Percentiles rank a stretch among this genome's conserved stretches.
Evolutionary conservation across 2,888 invertebrate genomes (phyloP).

Genomic region (Yponomeuta evonymella): DNA sequence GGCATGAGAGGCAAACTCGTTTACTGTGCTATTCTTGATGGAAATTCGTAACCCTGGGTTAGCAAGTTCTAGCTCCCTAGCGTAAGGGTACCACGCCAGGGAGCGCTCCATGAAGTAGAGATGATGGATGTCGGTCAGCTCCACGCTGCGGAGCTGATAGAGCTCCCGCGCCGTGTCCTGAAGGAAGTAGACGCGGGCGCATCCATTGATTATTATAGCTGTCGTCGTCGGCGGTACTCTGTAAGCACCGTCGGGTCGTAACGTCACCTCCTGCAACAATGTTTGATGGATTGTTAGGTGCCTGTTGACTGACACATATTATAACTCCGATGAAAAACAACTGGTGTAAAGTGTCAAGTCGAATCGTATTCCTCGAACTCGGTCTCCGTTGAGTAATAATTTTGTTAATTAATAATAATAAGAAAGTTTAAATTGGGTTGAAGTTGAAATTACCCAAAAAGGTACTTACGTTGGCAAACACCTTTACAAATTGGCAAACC

Average conservation of each 20-base stretch:
- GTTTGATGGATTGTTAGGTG: too few species aligned
- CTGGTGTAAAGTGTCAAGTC: too few species aligned
- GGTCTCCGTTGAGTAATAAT: too few species aligned
- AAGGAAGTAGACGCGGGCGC: constrained; percentile 77
- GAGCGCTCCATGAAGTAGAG: constrained; percentile 78
- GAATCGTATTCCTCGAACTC: too few species aligned
- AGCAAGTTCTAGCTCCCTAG: constrained; percentile 78
- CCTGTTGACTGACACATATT: too few species aligned
- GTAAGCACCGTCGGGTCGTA: constrained; percentile 75
- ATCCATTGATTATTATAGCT: constrained; percentile 80
- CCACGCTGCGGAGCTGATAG: constrained; percentile 77
- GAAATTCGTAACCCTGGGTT: constrained; percentile 75
- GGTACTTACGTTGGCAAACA: neutral
- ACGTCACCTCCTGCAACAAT: constrained; percentile 71
- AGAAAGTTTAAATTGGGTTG: too few species aligned
- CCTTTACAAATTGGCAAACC: neutral
- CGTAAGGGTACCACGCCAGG: constrained; percentile 75
- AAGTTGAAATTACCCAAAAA: neutral
- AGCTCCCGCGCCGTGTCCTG: constrained; percentile 77
- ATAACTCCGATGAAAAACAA: neutral
- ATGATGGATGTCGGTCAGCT: constrained; percentile 78
- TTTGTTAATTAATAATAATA: too few species aligned
- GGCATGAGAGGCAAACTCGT: constrained; percentile 76
- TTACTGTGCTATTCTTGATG: constrained; percentile 68
- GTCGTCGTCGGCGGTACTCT: constrained; percentile 70